Base-by-base conservation (phyloP, 2,888 invertebrate species). In the Gnatocerus cornutus region DNA sequence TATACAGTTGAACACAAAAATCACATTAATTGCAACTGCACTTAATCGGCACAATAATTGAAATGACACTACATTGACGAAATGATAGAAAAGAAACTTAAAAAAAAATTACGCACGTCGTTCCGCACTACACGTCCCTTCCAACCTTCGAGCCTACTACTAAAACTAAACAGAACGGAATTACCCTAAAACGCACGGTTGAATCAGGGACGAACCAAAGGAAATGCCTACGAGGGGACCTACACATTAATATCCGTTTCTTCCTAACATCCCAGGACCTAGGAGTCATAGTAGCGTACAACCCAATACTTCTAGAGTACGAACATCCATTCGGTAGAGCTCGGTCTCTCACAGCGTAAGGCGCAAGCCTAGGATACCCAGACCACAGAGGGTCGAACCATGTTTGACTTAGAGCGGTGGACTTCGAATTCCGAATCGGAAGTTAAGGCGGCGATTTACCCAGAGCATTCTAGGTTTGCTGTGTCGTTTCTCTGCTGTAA, bases 301-400 rank as follows among this genome's bases (percentile, higher is more conserved):
- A 46, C 43, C 14, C 29, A 12, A 8, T 46, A 30, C 48, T 43
- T 68, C 39, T 45, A 48, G n/a, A 13, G 30, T 46, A 61, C 67
- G 67, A 67, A 13, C 41, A 29, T n/a, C 9, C 67, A 30, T 39
- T 68, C 68, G 68, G 68, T n/a, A 53, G 16, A 41, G 33, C 39
- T 68, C 63, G 56, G 68, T 12, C 10, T 16, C 39, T 21, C 46
- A 45, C 46, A 48, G 87, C 85, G 84, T 86, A 86, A 86, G 87
- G 87, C 85, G 84, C 87, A 86, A 86, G 87, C 86, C 84, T 84
- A 82, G 84, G 86, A 86, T 33, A 7, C 29, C 4, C 16, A 16
- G 46, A n/a, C 9, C 9, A 33, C 41, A n/a, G 41, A 41, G 41
- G 41, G 41, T n/a, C 41, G 13, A 84, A 87, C 87, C 87, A 87